These are phyloP conservation scores for Hyppa rectilinea DNA, from an alignment of 2,888 invertebrate genomes.

Conservation along the genomic window DNA sequence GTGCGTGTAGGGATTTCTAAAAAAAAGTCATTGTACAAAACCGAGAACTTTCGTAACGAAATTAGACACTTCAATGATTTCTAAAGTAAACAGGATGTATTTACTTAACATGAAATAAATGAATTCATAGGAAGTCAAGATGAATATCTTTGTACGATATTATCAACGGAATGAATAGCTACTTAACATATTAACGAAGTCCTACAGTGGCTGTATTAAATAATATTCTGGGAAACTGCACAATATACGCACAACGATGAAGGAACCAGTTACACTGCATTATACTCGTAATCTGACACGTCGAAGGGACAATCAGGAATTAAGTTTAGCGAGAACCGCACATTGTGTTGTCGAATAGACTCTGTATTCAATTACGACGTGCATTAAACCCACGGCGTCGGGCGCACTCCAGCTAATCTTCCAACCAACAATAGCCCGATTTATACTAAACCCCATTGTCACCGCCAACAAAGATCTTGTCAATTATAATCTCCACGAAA, in stretches of 20 bases:
- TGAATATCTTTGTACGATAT: conserved; percentile 37
- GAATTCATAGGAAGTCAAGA: conserved; percentile 47
- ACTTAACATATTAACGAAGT: conserved; percentile 54
- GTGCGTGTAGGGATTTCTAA: neutral
- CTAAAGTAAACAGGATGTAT: conserved; percentile 41
- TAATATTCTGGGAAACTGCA: conserved; percentile 69
- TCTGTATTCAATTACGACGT: conserved; percentile 83
- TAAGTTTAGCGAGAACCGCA: conserved; percentile 82
- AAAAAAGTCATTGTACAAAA: too few relatives aligned
- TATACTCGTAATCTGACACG: conserved; percentile 79
- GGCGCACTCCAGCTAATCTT: conserved; percentile 85
- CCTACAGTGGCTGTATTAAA: conserved; percentile 57
- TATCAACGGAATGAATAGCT: conserved; percentile 46
- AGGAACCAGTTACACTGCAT: conserved; percentile 69
- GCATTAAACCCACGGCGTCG: conserved; percentile 77
- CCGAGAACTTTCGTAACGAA: neutral
- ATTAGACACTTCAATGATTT: neutral
- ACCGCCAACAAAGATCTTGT: conserved; percentile 89
- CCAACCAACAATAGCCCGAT: conserved; percentile 83
- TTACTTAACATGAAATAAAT: conserved; percentile 28
- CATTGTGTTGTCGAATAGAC: conserved; percentile 73
- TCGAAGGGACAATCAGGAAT: conserved; percentile 79
- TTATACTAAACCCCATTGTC: conserved; percentile 86
- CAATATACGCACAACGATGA: conserved; percentile 67
- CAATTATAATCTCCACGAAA: conserved; percentile 88